Evolutionary conservation across 2,113 vertebrate species (phyloP).

Genomic region (Dromiciops gliroides): DNA sequence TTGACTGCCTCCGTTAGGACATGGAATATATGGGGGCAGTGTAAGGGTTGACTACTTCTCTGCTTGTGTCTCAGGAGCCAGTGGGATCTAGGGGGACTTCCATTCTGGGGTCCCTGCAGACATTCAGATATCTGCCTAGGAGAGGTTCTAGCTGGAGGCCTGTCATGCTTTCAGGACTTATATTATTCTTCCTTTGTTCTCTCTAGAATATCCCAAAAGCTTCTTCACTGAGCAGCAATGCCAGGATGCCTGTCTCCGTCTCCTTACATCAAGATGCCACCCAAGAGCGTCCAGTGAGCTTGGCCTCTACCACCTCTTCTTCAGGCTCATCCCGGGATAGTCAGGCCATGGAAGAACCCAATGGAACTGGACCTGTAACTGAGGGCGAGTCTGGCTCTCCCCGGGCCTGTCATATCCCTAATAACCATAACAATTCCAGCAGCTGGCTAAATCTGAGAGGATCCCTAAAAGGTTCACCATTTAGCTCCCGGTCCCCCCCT

Average conservation of each 20-base stretch:
- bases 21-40: neutral
- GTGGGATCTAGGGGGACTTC: neutral
- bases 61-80: neutral
- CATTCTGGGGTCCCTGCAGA: neutral
- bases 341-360: slow-evolving; percentile 85
- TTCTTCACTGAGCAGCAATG: slow-evolving; percentile 84
- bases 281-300: slow-evolving; percentile 86
- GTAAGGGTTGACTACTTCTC: neutral
- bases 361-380: slow-evolving; percentile 59
- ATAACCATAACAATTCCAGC: slow-evolving; percentile 83
- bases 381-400: neutral
- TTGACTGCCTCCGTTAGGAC: neutral
- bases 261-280: slow-evolving; percentile 80
- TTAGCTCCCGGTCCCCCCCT: slow-evolving; percentile 79
- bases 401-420: slow-evolving; percentile 68
- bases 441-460: slow-evolving; percentile 58
- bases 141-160: neutral
- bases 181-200: slow-evolving; percentile 45
- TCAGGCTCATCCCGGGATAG: slow-evolving; percentile 85
- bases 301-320: slow-evolving; percentile 86
- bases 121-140: neutral
- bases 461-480: slow-evolving; percentile 80
- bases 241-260: slow-evolving; percentile 81
- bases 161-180: neutral
- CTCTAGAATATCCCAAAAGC: slow-evolving; percentile 83